Base-by-base conservation (phyloP, 2,113 vertebrate genomes). In the Hemiscyllium ocellatum region DNA sequence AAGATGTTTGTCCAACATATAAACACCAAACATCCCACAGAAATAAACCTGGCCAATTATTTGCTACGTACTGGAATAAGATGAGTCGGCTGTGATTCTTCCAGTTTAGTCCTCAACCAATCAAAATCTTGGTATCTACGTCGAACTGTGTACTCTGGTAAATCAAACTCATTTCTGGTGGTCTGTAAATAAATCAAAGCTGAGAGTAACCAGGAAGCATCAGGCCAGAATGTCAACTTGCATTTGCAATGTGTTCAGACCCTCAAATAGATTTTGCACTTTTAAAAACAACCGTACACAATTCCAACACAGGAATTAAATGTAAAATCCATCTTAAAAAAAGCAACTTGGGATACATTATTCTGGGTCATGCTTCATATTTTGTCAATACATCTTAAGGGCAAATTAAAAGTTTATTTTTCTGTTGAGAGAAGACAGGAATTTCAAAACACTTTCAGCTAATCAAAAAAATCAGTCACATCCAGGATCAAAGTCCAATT, bases 71-170 rank as follows among this genome's bases (percentile, higher is more conserved):
- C 99, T 68, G 99, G 99, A 98, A 99, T 99, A 96, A 99, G 98
- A 97, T 99, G 99, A 0, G 99, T 99, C 3, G 99, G 99, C 96
- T 99, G 99, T 17, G 98, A 99, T 95, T 99, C 99, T 96, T 99
- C 99, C 96, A 99, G 97, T 96, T 99, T 99, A 96, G 96, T 98
- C 96, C 98, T 98, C 96, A 99, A 96, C 99, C 99, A 99, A 96
- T 99, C 99, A 1, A 99, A 99, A 97, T 99, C 99, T 97, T 99
- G 99, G 97, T 99, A 99, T 70, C 99, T 98, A 94, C 99, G 98
- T 7, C 99, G 98, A 70, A 99, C 97, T 0, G 98, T 98, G 97
- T 99, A 99, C 95, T 99, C 99, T 0, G 99, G 99, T 95, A 99
- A 97, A 97, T 99, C 98, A 96, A 99, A 99, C 96, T 99, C 99